Base-by-base conservation (phyloP, 92 coral and sea anemone genomes). In the Parazoanthus darwini region DNA sequence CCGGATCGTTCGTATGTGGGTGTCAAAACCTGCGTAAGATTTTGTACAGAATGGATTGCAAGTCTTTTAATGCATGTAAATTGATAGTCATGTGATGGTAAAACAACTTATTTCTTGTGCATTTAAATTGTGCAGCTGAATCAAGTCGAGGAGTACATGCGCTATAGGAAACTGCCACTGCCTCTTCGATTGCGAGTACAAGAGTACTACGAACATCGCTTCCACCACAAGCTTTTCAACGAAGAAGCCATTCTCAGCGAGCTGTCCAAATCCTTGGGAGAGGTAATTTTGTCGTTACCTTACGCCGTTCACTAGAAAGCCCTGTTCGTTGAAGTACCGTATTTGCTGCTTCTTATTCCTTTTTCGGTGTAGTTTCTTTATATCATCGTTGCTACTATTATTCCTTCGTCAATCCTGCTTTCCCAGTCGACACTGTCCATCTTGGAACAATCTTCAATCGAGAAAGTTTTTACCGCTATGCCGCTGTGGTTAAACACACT, bases 61-160 rank as follows among this genome's bases (percentile, higher is more conserved):
- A 54, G 3, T 54, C 59, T 54, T 54, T 54, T 20, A 54, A 54
- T 3, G 18, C 1, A 54, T 10, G 23, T 7, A 44, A 37, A 84
- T 1, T 37, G 26, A 46, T 68, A 66, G 22, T 84, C 71, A 2
- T 48, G 5, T 44, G 26, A 46, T 22, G 56, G 15, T 13, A 25
- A 14, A 3, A 37, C 33, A 85, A 68, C 18, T 26, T 8, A 6
- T 46, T 48, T n/a, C n/a, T 16, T 18, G 22, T 23, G 59, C 23
- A 35, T 66, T 77, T 15, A 78, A 73, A 71, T 37, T 68, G 44
- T 89, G 35, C 88, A 97, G 99, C 87, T 97, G 58, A 97, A 92
- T 77, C 99, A 97, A 92, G 99, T 97, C 38, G 96, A 94, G 81
- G 99, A 97, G 79, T 97, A 97, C 83, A 95, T 97, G 99, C 96